phyloP scores from a whole-genome alignment of 2,888 invertebrate genomes.

The Rhopalosiphum nymphaeae region DNA sequence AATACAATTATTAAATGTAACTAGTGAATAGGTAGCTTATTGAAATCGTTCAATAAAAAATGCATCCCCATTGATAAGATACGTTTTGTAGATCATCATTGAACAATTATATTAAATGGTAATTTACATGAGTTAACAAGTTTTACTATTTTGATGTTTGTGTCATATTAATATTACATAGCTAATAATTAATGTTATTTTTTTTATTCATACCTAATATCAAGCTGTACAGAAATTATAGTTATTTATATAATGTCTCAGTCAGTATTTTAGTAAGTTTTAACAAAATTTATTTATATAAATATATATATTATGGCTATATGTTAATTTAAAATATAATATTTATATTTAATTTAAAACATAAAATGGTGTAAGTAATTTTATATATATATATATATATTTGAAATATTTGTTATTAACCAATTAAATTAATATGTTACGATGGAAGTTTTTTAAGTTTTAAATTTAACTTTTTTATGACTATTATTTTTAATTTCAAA shows the following conservation, averaged over 20 bases:
- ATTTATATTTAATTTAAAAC: background rate
- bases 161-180: background rate
- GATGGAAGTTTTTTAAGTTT: background rate
- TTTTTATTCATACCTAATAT: background rate
- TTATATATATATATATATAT: background rate
- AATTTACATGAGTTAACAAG: background rate
- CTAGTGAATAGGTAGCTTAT: background rate
- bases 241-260: background rate
- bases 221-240: background rate
- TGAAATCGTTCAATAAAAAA: background rate
- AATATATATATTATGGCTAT: background rate
- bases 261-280: background rate
- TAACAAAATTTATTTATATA: background rate
- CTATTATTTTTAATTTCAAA: background rate
- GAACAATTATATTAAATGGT: background rate
- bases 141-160: background rate
- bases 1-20: background rate
- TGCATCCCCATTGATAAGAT: background rate
- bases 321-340: background rate
- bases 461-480: background rate
- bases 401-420: background rate
- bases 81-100: background rate
- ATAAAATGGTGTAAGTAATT: background rate
- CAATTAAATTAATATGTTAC: background rate
- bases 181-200: background rate